A percentile compares a stretch with the other conserved stretches of the same genome.
phyloP scores from a whole-genome alignment of 92 coral and sea anemone species.

The Chrysogorgia sp. region DNA sequence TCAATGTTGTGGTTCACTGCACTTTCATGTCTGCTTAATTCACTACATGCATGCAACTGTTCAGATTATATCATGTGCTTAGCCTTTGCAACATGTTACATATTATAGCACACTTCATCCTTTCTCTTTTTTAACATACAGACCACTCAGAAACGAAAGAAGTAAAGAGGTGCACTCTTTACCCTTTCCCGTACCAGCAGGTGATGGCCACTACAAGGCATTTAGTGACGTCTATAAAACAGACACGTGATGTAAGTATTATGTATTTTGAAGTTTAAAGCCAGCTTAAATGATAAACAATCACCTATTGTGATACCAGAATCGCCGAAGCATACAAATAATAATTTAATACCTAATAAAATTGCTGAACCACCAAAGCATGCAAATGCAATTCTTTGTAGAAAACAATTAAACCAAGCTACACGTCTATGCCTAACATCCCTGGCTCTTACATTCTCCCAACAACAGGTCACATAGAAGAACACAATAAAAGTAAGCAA shows the following conservation, averaged over 20 bases:
- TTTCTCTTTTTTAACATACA: neutral
- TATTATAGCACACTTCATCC: neutral
- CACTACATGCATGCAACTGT: neutral
- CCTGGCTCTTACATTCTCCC: too few relatives aligned
- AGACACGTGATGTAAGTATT: neutral
- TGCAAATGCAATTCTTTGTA: too few relatives aligned
- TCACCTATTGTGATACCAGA: too few relatives aligned
- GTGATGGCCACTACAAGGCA: constrained; percentile 36
- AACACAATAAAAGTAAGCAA: too few relatives aligned
- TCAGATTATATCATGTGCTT: neutral
- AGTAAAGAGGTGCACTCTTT: constrained; percentile 26
- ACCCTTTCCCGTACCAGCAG: constrained; percentile 46
- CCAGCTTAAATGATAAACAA: too few relatives aligned
- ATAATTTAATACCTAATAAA: too few relatives aligned
- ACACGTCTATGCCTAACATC: too few relatives aligned
- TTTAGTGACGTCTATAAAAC: constrained; percentile 26
- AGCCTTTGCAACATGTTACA: neutral
- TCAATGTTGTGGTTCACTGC: neutral
- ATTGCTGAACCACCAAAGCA: too few relatives aligned
- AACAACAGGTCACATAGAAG: too few relatives aligned
- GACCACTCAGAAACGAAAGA: constrained; percentile 38
- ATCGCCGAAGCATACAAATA: too few relatives aligned
- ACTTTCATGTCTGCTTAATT: neutral
- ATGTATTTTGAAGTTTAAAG: too few relatives aligned
- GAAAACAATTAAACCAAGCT: too few relatives aligned